phyloP scores from a whole-genome alignment of 1,140 invertebrate genomes.

The Hycleus phaleratus region DNA sequence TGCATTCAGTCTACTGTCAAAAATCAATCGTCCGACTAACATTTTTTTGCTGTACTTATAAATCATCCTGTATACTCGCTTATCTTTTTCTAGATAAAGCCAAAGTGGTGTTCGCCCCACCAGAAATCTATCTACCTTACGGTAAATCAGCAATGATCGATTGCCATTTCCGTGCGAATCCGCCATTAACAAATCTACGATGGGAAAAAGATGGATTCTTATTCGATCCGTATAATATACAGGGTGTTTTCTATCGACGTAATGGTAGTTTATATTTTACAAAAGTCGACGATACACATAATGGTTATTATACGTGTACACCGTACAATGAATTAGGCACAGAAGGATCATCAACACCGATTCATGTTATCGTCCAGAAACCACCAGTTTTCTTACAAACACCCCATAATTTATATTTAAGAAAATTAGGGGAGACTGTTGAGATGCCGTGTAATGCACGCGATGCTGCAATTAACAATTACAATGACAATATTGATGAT shows the following conservation, averaged over 20 bases:
- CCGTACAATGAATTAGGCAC: constrained; percentile 80
- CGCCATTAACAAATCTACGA: constrained; percentile 80
- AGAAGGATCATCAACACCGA: constrained; percentile 72
- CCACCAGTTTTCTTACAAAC: constrained; percentile 69
- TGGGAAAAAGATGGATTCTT: constrained; percentile 93
- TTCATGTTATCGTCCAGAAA: constrained; percentile 82
- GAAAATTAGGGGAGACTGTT: constrained; percentile 70
- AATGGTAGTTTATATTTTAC: constrained; percentile 82
- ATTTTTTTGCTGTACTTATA: too few species aligned
- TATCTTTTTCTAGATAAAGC: constrained; percentile 67
- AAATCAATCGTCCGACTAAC: too few species aligned
- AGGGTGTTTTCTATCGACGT: constrained; percentile 72
- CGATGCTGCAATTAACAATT: constrained; percentile 61
- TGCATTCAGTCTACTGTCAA: too few species aligned
- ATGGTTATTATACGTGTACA: constrained; percentile 80
- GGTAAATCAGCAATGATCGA: constrained; percentile 85
- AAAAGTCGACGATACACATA: constrained; percentile 66
- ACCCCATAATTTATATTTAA: constrained; percentile 73
- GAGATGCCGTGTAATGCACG: constrained; percentile 77
- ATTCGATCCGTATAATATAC: constrained; percentile 85
- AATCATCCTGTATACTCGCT: neutral
- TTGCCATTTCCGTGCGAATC: constrained; percentile 90
- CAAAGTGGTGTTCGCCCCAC: constrained; percentile 82
- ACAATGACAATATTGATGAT: too few species aligned
- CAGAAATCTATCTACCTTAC: constrained; percentile 77